Evolutionary conservation across 2,888 invertebrate genomes (phyloP), one percentile per base, ranked within the genome.

Genomic region (Trisateles emortualis): DNA sequence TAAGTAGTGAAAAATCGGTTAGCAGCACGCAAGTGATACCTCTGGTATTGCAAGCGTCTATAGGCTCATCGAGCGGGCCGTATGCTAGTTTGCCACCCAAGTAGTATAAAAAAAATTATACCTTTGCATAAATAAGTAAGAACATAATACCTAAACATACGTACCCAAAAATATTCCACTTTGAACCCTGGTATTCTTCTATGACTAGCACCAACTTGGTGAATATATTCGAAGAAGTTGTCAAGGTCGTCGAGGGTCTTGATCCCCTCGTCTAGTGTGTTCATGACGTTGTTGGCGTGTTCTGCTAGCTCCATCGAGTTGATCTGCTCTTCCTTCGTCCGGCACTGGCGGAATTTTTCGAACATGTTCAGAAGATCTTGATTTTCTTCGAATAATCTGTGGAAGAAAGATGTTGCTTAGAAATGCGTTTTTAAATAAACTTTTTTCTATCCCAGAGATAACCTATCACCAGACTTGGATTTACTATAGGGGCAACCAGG

Each of bases 211-310:
- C 97, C 98, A 43, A 97, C 96, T 86, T 96, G 96, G 78, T 96
- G 95, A 51, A 98, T 94, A 81, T 95, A 96, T 74, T 96, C 95
- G 85, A 97, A 95, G 92, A 98, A 97, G 77, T 95, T 95, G 86
- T 98, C 97, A 87, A 97, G 93, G 83, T 97, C 96, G 78, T 98
- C 97, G 55, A 98, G 93, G 17, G 96, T 95, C 80, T 96, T 96
- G 87, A 98, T 98, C 58, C 97, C 96, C 79, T 98, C 97, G 81
- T 98, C 98, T 58, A 98, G 87, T 0, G 97, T 97, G 74, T 95
- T 95, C 98, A 98, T 98, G 22, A 98, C 98, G 74, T 96, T 96
- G 78, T 95, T 96, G 44, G 98, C 98, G 81, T 98, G 98, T 69
- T 97, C 96, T 3, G 96, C 96, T 58, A 98, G 90, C 85, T 97